phyloP scores from a whole-genome alignment of 2,888 invertebrate genomes.

The Kuschelorhynchus macadamiae region DNA sequence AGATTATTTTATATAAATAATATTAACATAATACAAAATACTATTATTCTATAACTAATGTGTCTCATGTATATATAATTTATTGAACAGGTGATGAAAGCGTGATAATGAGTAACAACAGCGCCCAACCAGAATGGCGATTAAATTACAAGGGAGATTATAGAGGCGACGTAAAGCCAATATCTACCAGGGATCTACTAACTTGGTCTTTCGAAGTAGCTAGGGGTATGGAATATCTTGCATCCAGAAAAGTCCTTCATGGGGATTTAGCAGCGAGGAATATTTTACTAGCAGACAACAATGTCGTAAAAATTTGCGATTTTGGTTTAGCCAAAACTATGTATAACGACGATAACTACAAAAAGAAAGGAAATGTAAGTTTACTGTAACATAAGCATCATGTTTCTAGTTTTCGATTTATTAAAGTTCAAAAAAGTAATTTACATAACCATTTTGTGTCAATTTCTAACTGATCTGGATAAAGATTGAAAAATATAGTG shows the following conservation, averaged over 20 bases:
- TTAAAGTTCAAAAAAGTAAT: no score
- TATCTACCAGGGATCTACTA: conserved; percentile 87
- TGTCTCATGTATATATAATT: no score
- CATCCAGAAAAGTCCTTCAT: conserved; percentile 88
- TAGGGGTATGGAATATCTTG: conserved; percentile 94
- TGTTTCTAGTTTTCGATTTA: no score
- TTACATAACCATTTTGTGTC: no score
- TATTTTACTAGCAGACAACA: conserved; percentile 88
- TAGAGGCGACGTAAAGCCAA: conserved; percentile 77
- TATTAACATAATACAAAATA: no score
- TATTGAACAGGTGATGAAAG: conserved; percentile 65
- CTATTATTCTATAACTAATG: no score
- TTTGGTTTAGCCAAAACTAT: conserved; percentile 95
- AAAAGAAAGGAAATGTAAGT: conserved; percentile 88
- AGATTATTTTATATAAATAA: no score
- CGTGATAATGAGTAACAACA: conserved; percentile 64
- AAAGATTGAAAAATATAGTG: no score
- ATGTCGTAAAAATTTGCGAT: conserved; percentile 96
- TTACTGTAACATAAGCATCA: no score
- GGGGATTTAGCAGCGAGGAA: conserved; percentile 94
- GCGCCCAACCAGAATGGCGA: conserved; percentile 82
- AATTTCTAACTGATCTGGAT: no score
- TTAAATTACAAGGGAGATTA: conserved; percentile 86
- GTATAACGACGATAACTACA: conserved; percentile 91
- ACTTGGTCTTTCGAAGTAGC: conserved; percentile 95